These are phyloP conservation scores for Origma solitaria DNA, from an alignment of 2,113 vertebrate genomes.

Conservation along the genomic window DNA sequence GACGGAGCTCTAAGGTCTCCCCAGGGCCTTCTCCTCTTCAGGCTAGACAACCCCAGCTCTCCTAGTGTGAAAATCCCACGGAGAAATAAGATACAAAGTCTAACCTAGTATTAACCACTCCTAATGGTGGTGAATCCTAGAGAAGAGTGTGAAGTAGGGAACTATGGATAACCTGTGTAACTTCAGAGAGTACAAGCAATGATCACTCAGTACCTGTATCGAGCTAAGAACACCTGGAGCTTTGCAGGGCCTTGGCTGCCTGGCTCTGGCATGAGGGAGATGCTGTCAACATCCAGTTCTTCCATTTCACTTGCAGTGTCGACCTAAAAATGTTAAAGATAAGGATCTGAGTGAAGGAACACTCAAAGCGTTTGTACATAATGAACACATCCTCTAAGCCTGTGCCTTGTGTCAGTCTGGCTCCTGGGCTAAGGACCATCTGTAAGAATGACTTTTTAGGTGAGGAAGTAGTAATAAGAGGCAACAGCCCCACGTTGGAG, in stretches of 20 bases:
- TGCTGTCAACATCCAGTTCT: conserved; percentile 87
- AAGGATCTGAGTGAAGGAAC: background rate
- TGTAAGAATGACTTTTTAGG: background rate
- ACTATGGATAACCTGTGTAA: background rate
- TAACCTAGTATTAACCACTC: background rate
- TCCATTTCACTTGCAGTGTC: conserved; percentile 98
- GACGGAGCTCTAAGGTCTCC: background rate
- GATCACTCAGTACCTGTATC: conserved; percentile 83
- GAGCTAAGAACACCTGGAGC: conserved; percentile 93
- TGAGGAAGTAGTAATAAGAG: background rate
- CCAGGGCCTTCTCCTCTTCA: background rate
- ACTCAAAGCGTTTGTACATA: background rate
- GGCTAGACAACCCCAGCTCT: background rate
- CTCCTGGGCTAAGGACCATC: background rate
- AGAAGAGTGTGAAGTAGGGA: background rate
- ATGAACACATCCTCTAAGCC: background rate
- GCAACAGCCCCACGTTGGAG: background rate
- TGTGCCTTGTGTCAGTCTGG: background rate
- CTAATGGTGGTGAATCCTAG: background rate
- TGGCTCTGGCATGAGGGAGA: conserved; percentile 81
- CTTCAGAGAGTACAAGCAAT: background rate
- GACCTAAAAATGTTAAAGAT: conserved; percentile 71
- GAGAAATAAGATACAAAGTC: background rate
- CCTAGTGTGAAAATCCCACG: background rate
- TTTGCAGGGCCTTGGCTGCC: conserved; percentile 78